phyloP scores from a whole-genome alignment of 1,140 invertebrate species.

The Pseudachorutes palmiensis region DNA sequence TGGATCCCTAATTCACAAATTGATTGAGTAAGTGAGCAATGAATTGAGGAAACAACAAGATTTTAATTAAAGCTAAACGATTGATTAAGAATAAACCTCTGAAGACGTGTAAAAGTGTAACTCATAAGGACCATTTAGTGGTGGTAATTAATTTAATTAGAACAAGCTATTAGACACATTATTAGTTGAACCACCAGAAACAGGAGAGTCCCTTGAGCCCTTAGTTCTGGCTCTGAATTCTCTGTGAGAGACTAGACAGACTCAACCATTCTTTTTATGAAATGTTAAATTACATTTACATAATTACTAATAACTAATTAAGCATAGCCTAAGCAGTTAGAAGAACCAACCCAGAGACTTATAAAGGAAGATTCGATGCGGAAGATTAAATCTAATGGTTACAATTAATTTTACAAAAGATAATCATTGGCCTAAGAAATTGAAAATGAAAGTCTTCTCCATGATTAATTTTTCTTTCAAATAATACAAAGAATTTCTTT shows the following conservation, averaged over 20 bases:
- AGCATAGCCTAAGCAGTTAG: background rate
- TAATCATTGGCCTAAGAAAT: background rate
- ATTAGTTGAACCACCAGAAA: background rate
- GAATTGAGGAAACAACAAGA: too few relatives aligned
- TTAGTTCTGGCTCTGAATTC: background rate
- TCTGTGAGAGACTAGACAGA: conserved; percentile 13
- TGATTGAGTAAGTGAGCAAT: too few relatives aligned
- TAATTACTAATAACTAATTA: background rate
- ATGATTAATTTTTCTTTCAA: background rate
- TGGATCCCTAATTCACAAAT: too few relatives aligned
- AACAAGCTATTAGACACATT: background rate
- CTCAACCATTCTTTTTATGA: conserved; percentile 13
- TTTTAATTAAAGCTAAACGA: too few relatives aligned
- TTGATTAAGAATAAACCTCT: too few relatives aligned
- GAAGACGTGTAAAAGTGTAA: too few relatives aligned
- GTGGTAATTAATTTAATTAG: background rate
- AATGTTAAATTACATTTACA: background rate
- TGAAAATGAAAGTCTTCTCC: background rate
- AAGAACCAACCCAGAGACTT: background rate
- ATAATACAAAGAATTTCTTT: background rate
- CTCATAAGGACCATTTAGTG: too few relatives aligned
- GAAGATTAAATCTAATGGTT: background rate
- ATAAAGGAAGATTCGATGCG: background rate
- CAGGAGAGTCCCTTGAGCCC: background rate
- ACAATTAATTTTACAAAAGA: background rate